Conservation (phyloP, 37 sponge, comb jelly and placozoan genomes). For the Oopsacas minuta region DNA sequence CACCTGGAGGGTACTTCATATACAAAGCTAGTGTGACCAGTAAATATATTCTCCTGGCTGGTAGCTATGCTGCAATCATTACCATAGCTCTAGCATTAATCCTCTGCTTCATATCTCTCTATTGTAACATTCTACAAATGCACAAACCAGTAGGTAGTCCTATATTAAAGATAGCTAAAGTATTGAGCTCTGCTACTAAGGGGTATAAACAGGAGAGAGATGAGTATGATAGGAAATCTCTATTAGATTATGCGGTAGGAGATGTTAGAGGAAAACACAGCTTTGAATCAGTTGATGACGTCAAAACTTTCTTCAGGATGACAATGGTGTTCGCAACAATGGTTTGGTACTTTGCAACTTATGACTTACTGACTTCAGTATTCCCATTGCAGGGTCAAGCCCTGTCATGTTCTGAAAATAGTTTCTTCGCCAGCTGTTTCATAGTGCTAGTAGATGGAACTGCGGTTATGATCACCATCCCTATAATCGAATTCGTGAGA, state of each 20-base stretch:
- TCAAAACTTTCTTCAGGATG: background rate
- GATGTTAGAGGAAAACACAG: background rate
- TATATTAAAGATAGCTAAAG: background rate
- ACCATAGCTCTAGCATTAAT: background rate
- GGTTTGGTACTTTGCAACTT: conserved; percentile 14
- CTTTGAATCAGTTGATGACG: background rate
- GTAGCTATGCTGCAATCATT: background rate
- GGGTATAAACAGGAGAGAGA: background rate
- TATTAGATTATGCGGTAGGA: background rate
- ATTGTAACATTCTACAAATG: background rate
- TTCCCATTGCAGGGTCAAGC: background rate
- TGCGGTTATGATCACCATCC: background rate
- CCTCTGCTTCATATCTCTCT: background rate
- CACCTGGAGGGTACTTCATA: background rate
- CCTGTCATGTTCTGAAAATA: background rate
- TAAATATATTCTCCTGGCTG: background rate
- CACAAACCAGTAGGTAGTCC: conserved; percentile 4
- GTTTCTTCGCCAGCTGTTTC: background rate
- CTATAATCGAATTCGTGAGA: background rate
- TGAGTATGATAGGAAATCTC: background rate
- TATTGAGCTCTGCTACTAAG: background rate
- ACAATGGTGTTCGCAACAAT: background rate
- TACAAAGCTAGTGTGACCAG: background rate
- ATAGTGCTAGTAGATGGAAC: background rate
- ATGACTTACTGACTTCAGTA: background rate